Base-by-base conservation (phyloP, 2,113 vertebrate species). In the Pterocles burchelli region DNA sequence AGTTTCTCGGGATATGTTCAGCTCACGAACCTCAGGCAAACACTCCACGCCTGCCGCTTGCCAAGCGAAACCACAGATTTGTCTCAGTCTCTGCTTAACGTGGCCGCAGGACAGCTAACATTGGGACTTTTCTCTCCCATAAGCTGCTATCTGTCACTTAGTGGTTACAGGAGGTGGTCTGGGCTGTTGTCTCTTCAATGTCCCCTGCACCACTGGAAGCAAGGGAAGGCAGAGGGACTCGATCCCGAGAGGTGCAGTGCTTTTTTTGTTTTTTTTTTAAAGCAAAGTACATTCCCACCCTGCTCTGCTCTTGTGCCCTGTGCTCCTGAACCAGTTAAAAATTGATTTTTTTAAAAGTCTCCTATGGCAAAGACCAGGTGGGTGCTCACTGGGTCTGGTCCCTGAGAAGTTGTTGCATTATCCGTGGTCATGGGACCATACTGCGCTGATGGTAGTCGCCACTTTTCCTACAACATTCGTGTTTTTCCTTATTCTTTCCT, bases 41-140 rank as follows among this genome's bases (percentile, higher is more conserved):
- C 55, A n/a, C 72, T 90, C 61, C 0, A 1, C 6, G 29, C 63
- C 57, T 59, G 46, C 61, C 10, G 36, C 62, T 79, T 88, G 93
- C 94, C 92, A 87, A 94, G 62, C 0, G 0, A 93, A 96, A 94
- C 96, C 96, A 85, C 62, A 43, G 86, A 38, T 71, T 54, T 41
- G 61, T 83, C 95, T 91, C 68, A 57, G 67, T 85, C 73, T 73
- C 86, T 79, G 58, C 65, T 93, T 88, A 96, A 54, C 0, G 2
- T 68, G 88, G 88, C 91, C 70, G 0, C 73, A 73, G 72, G 76
- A 16, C 65, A 72, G 79, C 79, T 80, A 72, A n/a, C 85, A 61
- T 29, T 34, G 95, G 74, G 93, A 17, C 67, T 70, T 91, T 68
- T 76, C 73, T 96, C 73, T 88, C 91, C n/a, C 76, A 48, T 54